Evolutionary conservation across 2,113 vertebrate genomes (phyloP), one percentile per base, ranked within the genome.

Genomic region (Physeter macrocephalus): DNA sequence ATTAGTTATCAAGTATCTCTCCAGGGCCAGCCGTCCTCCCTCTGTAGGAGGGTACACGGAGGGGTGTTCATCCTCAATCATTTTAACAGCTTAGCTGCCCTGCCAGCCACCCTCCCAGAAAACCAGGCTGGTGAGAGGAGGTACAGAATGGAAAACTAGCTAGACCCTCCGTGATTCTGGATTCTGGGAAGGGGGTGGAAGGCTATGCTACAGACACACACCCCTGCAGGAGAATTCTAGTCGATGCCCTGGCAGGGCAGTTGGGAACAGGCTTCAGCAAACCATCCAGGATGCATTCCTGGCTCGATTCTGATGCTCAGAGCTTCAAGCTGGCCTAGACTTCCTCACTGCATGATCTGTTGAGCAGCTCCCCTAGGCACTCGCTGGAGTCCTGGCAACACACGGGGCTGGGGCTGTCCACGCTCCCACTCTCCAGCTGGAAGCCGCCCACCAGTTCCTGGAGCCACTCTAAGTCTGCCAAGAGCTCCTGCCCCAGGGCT

Each of bases 401-500:
- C 88, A 97, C 72, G 6, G 98, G 98, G 85, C 95, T 92, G 2
- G 61, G 97, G 46, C 67, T 75, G 66, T 88, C 95, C 75, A 93
- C 87, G 21, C 62, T 88, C 52, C 91, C 94, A 23, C 95, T 98
- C 39, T 98, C 98, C 57, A 97, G 93, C 5, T 98, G 99, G 93
- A 99, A 98, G 57, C 98, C 97, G 52, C 98, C 97, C 94, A 99
- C 98, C 78, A 99, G 97, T 27, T 99, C 99, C 97, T 99, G 99
- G 57, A 99, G 97, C 99, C 99, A 99, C 57, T 89, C 98, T 57
- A 99, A 98, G 62, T 99, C 99, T 31, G 98, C 96, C 1, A 99
- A 98, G 66, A 99, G 97, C 96, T 99, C 99, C 97, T 98, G 98
- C 77, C 98, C 98, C 93, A 99, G 98, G 83, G 98, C 95, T 8